Conservation (phyloP, 2,888 invertebrate genomes). For the Lepidochrysops patricia region DNA sequence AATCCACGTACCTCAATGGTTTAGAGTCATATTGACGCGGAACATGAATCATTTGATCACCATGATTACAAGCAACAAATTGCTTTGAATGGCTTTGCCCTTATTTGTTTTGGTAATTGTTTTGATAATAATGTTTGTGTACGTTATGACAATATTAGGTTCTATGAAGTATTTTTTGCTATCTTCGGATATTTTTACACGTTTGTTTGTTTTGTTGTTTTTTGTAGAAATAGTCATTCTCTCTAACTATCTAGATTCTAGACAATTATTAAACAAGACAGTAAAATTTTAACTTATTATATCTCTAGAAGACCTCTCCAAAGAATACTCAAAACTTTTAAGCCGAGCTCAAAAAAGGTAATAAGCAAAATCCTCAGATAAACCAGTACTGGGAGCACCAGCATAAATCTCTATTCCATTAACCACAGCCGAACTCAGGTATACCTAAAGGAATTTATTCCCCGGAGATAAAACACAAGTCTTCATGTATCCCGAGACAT, state of each 20-base stretch:
- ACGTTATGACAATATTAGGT: no score
- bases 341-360: background rate
- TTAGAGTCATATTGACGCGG: background rate
- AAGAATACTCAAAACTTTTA: background rate
- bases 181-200: no score
- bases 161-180: no score
- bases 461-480: slow-evolving; percentile 30
- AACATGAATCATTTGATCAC: slow-evolving; percentile 2
- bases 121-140: no score
- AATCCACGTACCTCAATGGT: background rate
- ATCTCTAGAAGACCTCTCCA: no score
- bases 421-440: slow-evolving; percentile 20
- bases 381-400: slow-evolving; percentile 29
- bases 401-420: slow-evolving; percentile 33
- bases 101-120: background rate
- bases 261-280: no score
- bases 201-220: no score
- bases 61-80: slow-evolving; percentile 12
- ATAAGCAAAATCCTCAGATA: slow-evolving; percentile 14
- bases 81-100: background rate
- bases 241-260: no score
- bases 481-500: background rate
- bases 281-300: no score
- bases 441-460: slow-evolving; percentile 26
- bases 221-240: no score